Percentiles rank a stretch among this genome's conserved stretches.
Evolutionary conservation across 2,113 vertebrate genomes (phyloP).

Genomic region (Cyprinus carpio): DNA sequence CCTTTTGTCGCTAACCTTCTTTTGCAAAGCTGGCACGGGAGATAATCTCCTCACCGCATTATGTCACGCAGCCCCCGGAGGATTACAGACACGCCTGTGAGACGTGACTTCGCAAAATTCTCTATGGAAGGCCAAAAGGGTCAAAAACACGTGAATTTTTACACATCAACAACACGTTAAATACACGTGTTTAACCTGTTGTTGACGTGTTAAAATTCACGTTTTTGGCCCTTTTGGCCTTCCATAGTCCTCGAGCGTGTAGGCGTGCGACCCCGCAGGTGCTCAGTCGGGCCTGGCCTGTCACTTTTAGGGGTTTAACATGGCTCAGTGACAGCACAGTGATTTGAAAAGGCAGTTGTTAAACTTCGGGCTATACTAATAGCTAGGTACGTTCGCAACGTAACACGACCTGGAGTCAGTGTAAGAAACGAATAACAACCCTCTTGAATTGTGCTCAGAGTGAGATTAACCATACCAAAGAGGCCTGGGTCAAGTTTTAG

Average conservation of each 20-base stretch:
- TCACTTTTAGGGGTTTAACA: constrained; percentile 37
- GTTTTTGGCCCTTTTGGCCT: too few relatives aligned
- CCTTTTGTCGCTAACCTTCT: constrained; percentile 4
- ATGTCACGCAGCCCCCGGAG: constrained; percentile 18
- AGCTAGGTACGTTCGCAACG: neutral
- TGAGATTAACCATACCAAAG: neutral
- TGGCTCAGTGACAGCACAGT: constrained; percentile 53
- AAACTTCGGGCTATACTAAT: constrained; percentile 15
- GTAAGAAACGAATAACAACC: neutral
- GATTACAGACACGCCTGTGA: constrained; percentile 21
- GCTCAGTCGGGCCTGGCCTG: neutral
- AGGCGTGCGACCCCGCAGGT: neutral
- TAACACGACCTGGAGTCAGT: neutral
- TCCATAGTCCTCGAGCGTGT: too few relatives aligned
- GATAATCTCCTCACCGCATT: constrained; percentile 32
- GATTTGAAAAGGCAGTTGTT: constrained; percentile 38
- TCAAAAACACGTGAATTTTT: neutral
- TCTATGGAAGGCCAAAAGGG: neutral
- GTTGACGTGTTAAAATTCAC: too few relatives aligned
- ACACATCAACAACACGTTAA: neutral
- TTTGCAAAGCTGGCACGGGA: constrained; percentile 13
- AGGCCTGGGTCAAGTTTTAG: constrained; percentile 26
- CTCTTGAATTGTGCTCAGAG: constrained; percentile 43
- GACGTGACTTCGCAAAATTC: constrained; percentile 31
- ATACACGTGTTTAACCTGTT: neutral